Base-by-base conservation (phyloP, 1,140 invertebrate species). In the Caerostris extrusa region DNA sequence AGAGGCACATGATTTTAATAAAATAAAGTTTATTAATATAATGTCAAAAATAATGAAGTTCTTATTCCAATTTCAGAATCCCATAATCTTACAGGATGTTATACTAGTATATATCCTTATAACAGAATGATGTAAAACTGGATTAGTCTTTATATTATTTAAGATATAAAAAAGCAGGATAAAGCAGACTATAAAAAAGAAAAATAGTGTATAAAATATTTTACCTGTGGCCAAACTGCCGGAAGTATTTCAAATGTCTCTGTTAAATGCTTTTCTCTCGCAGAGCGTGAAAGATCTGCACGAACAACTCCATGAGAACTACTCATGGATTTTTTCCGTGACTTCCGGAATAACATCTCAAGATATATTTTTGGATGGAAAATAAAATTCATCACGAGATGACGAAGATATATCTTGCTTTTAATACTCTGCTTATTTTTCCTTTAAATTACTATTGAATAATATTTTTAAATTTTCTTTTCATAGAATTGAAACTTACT, bases 281-380 rank as follows among this genome's bases (percentile, higher is more conserved):
- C 10, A n/a, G 82, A 85, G 56, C 82, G n/a, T 85, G 82, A 85
- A 57, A 85, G 82, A 58, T 85, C 82, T 57, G 55, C 82, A 85
- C 82, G 82, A 19, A 85, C 10, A 34, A 57, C 17, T 58, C n/a
- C 55, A 85, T 58, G 82, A 85, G 55, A 85, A 58, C 7, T n/a
- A 57, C 57, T 85, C 82, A 85, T 85, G 57, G 55, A 56, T 56
- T 57, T 85, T 57, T 85, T 85, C 17, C 82, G 82, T 85, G 82
- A 85, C 57, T 85, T 85, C 82, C 2, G 50, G 82, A n/a, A 85
- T 82, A 85, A 17, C 55, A 85, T 85, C 50, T 77, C 12, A 5
- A 6, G 7, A 8, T 19, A 53, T 77, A 50, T 69, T 69, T n/a
- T n/a, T 7, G 19, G 19, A 12, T 12, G 34, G 7, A 53, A 77